phyloP scores from a whole-genome alignment of 2,113 vertebrate genomes.

The Bagarius yarrelli region DNA sequence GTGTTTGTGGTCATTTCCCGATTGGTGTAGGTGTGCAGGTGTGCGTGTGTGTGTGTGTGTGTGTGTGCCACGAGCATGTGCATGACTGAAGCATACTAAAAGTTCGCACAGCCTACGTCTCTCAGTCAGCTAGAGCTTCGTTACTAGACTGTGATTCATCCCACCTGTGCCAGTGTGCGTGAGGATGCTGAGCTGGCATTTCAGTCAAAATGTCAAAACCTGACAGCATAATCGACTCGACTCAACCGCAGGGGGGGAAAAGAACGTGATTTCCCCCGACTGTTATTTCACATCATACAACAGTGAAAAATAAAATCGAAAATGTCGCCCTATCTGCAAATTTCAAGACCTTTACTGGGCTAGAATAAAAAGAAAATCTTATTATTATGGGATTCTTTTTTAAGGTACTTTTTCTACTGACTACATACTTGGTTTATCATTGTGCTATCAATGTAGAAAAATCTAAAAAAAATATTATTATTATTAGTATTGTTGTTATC shows the following conservation, averaged over 20 bases:
- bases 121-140: background rate
- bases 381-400: background rate
- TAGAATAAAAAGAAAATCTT: background rate
- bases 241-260: background rate
- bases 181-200: constrained; percentile 20
- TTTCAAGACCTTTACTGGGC: background rate
- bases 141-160: background rate
- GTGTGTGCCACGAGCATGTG: background rate
- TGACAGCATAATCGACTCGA: background rate
- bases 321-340: background rate
- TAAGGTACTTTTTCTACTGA: background rate
- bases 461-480: background rate
- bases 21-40: constrained; percentile 21
- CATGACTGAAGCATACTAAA: constrained; percentile 1
- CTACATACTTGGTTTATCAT: background rate
- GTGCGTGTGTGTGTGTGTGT: constrained; percentile 1
- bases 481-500: background rate
- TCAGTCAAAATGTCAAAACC: constrained; percentile 3
- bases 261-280: constrained; percentile 14
- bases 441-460: background rate
- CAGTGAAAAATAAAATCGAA: background rate
- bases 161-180: background rate
- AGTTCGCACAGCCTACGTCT: background rate
- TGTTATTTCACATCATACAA: background rate
- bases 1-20: constrained; percentile 4